These are phyloP conservation scores for Corythoichthys intestinalis DNA, from an alignment of 2,113 vertebrate genomes.

Conservation along the genomic window DNA sequence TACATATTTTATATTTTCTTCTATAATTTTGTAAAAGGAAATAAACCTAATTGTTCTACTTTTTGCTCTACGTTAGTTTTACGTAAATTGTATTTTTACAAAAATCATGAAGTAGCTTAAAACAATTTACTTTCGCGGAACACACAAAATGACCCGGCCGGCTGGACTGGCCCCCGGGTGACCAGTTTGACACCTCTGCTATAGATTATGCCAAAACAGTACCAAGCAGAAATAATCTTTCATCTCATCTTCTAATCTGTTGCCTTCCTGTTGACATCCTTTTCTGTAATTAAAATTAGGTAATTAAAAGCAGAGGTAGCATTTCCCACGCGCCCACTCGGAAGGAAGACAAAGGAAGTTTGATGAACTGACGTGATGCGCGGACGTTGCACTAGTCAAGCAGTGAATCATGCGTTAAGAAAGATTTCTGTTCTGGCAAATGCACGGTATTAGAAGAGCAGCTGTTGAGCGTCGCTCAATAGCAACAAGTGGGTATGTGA, in stretches of 20 bases:
- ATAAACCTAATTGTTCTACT: too few relatives aligned
- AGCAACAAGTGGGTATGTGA: neutral
- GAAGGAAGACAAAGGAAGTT: slow-evolving; percentile 7
- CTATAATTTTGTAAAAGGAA: too few relatives aligned
- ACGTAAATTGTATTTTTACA: too few relatives aligned
- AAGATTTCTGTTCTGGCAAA: neutral
- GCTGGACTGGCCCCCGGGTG: too few relatives aligned
- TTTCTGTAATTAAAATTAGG: slow-evolving; percentile 48
- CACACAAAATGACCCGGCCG: too few relatives aligned
- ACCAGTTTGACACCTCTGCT: neutral
- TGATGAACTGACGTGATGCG: slow-evolving; percentile 11
- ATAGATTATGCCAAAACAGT: neutral
- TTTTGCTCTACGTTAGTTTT: too few relatives aligned
- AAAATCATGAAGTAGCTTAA: too few relatives aligned
- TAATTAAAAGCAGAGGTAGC: slow-evolving; percentile 55
- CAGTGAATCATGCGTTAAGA: neutral
- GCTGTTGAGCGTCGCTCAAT: neutral
- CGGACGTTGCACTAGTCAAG: slow-evolving; percentile 21
- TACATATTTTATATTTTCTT: too few relatives aligned
- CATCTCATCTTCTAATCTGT: slow-evolving; percentile 19
- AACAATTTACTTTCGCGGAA: too few relatives aligned
- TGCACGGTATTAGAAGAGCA: neutral
- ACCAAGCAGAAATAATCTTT: neutral
- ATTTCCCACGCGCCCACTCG: slow-evolving; percentile 29
- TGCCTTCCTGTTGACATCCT: slow-evolving; percentile 19